A percentile compares a stretch with the other conserved stretches of the same genome.
phyloP scores from a whole-genome alignment of 2,113 vertebrate genomes.

The Albula glossodonta region DNA sequence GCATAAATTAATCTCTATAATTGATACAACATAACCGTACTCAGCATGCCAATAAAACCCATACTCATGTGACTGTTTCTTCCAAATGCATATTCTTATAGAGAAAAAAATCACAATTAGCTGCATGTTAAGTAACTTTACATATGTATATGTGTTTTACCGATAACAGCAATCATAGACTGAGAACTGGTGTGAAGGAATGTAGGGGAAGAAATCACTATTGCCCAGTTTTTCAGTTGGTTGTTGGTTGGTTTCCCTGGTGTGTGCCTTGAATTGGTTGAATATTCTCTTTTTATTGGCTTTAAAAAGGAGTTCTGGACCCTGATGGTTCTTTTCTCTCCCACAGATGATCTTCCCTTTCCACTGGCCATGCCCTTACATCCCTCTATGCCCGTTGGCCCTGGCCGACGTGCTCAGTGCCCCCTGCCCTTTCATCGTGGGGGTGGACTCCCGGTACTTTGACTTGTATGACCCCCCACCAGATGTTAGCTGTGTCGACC shows the following conservation, averaged over 20 bases:
- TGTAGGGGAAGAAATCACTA: no score
- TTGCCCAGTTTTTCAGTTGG: no score
- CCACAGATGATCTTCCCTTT: conserved; percentile 98
- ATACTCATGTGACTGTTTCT: not conserved
- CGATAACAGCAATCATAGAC: no score
- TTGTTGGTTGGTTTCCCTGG: not conserved
- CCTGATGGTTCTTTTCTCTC: conserved; percentile 27
- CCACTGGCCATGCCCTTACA: conserved; percentile 97
- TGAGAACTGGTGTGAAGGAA: no score
- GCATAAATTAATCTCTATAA: not conserved
- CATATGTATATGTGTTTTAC: no score
- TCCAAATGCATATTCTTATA: not conserved
- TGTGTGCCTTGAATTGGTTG: not conserved
- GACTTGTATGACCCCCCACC: conserved; percentile 94
- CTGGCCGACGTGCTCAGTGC: conserved; percentile 95
- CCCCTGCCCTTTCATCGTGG: conserved; percentile 96
- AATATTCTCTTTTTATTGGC: not conserved
- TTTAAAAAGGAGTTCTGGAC: not conserved
- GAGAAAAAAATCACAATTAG: no score
- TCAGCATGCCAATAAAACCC: no score
- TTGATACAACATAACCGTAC: no score
- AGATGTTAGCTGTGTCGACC: conserved; percentile 95
- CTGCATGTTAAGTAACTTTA: no score
- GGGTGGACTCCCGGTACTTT: conserved; percentile 97
- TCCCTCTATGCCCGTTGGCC: conserved; percentile 93